Evolutionary conservation across 2,888 invertebrate genomes (phyloP).

Genomic region (Coremacera marginata): DNA sequence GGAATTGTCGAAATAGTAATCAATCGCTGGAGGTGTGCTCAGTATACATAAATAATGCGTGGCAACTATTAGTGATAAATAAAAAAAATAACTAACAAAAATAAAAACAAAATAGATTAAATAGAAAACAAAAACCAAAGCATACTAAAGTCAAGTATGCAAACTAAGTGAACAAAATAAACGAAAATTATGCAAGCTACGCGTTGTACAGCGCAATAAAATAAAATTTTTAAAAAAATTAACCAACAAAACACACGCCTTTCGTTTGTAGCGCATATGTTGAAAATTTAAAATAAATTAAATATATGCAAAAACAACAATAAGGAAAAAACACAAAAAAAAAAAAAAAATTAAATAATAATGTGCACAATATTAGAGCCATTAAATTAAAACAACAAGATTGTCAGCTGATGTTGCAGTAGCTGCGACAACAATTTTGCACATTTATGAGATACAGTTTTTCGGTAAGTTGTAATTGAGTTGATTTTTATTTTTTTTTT

Average conservation of each 20-base stretch:
- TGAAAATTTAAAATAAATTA: slow-evolving; percentile 28
- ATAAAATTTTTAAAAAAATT: background rate
- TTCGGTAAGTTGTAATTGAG: background rate
- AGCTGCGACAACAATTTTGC: background rate
- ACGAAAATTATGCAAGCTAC: background rate
- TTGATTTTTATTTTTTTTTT: too few relatives aligned
- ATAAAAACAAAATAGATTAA: slow-evolving; percentile 2
- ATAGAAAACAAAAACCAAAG: slow-evolving; percentile 19
- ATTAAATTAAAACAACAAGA: background rate
- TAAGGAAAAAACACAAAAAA: background rate
- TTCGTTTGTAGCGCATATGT: background rate
- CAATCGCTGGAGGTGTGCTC: slow-evolving; percentile 32
- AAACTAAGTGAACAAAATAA: slow-evolving; percentile 7
- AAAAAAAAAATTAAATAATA: background rate
- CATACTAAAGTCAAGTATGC: slow-evolving; percentile 12
- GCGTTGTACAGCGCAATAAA: background rate
- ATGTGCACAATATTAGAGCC: background rate
- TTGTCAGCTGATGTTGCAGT: background rate
- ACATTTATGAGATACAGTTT: background rate
- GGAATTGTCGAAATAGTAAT: background rate
- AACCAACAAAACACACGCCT: background rate
- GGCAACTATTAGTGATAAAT: slow-evolving; percentile 31
- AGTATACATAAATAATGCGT: slow-evolving; percentile 31
- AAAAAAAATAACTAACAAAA: background rate
- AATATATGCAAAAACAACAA: slow-evolving; percentile 13